phyloP scores from a whole-genome alignment of 2,113 vertebrate species.

The Apodemus sylvaticus region DNA sequence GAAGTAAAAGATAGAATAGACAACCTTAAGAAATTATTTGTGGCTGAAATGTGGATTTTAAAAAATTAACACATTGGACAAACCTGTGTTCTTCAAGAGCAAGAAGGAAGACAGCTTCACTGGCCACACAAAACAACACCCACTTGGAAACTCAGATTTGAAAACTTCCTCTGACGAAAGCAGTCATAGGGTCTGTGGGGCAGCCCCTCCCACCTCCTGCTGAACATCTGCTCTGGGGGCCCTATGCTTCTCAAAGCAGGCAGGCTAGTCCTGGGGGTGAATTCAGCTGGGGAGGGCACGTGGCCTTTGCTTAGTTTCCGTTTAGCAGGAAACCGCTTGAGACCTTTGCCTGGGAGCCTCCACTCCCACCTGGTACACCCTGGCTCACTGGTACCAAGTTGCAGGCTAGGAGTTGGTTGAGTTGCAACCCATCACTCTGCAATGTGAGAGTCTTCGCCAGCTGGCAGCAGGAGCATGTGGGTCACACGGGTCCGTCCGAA shows the following conservation, averaged over 20 bases:
- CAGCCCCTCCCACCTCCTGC: slow-evolving; percentile 21
- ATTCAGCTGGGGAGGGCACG: slow-evolving; percentile 67
- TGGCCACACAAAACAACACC: slow-evolving; percentile 54
- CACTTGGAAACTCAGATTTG: slow-evolving; percentile 79
- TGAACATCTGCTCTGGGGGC: slow-evolving; percentile 66
- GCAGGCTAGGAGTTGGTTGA: slow-evolving; percentile 4
- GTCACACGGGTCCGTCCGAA: not conserved
- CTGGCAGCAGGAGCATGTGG: slow-evolving; percentile 32
- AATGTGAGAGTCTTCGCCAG: not conserved
- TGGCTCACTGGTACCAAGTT: not conserved
- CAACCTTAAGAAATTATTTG: not conserved
- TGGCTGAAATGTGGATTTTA: slow-evolving; percentile 22
- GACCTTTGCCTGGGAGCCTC: slow-evolving; percentile 66
- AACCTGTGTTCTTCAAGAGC: not conserved
- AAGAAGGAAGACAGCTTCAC: slow-evolving; percentile 3
- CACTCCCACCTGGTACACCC: slow-evolving; percentile 41
- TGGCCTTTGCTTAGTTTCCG: slow-evolving; percentile 68
- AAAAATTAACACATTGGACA: not conserved
- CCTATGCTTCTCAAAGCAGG: slow-evolving; percentile 54
- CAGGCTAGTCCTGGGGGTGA: slow-evolving; percentile 24
- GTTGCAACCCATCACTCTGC: not conserved
- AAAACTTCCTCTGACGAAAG: slow-evolving; percentile 77
- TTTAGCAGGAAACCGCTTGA: slow-evolving; percentile 75
- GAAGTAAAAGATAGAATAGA: not conserved
- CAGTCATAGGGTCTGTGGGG: slow-evolving; percentile 56